Conservation (phyloP, 2,113 vertebrate species). For the Ceyx margarethae region DNA sequence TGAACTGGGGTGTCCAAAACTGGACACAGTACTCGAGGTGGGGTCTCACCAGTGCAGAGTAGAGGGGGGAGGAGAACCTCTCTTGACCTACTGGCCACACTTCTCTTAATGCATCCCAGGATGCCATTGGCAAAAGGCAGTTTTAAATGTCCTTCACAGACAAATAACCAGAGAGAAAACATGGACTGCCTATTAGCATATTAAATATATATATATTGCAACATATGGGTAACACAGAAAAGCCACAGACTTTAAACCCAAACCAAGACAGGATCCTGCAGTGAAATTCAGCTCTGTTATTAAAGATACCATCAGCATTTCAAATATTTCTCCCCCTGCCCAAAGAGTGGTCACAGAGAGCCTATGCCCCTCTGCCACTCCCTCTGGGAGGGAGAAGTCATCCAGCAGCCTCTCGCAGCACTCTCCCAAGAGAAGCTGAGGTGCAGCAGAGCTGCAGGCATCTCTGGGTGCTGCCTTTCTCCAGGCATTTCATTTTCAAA, state of each 20-base stretch:
- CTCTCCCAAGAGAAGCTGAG: background rate
- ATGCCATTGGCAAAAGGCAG: too few species aligned
- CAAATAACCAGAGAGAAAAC: background rate
- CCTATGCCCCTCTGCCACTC: slow-evolving; percentile 3
- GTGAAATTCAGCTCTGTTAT: background rate
- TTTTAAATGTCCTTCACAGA: background rate
- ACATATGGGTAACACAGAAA: background rate
- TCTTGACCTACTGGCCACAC: too few species aligned
- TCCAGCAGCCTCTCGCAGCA: background rate
- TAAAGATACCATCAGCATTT: background rate
- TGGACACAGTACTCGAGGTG: too few species aligned
- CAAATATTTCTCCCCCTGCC: background rate
- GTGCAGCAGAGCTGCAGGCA: background rate
- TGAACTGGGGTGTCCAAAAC: too few species aligned
- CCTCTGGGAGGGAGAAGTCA: background rate
- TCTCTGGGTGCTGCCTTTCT: background rate
- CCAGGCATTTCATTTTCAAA: background rate
- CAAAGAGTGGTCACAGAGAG: background rate
- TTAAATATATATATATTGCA: background rate
- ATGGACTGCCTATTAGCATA: background rate
- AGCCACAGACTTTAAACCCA: background rate
- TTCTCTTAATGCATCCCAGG: too few species aligned
- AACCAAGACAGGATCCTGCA: background rate
- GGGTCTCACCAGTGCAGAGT: too few species aligned
- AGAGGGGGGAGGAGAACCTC: too few species aligned